These are phyloP conservation scores for Lochmaea crataegi DNA, from an alignment of 2,888 invertebrate genomes.

Conservation along the genomic window DNA sequence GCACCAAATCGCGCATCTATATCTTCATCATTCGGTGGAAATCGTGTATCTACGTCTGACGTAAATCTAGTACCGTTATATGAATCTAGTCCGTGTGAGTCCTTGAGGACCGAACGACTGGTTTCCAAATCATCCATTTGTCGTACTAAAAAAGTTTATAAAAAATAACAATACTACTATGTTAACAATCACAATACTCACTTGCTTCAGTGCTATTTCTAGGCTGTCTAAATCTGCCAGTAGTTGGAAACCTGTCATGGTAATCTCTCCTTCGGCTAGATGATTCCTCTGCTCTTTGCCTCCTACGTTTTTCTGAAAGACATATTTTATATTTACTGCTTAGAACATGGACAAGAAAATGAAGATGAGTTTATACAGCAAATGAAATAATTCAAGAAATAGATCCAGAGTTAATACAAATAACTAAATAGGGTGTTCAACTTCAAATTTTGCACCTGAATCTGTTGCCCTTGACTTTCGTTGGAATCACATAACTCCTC, in stretches of 20 bases:
- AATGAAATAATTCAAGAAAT: too few species aligned
- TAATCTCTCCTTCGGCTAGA: slow-evolving; percentile 79
- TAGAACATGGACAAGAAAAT: neutral
- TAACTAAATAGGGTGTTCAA: too few species aligned
- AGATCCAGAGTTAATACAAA: too few species aligned
- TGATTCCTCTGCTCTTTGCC: slow-evolving; percentile 85
- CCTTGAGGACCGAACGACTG: slow-evolving; percentile 81
- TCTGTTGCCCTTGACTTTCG: too few species aligned
- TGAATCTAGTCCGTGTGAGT: slow-evolving; percentile 80
- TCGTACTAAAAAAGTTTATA: slow-evolving; percentile 62
- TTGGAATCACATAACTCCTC: too few species aligned
- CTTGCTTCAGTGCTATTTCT: slow-evolving; percentile 67
- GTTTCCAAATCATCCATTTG: slow-evolving; percentile 74
- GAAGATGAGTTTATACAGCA: too few species aligned
- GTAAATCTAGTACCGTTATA: slow-evolving; percentile 67
- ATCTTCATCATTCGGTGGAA: slow-evolving; percentile 62
- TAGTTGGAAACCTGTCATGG: slow-evolving; percentile 73
- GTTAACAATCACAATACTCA: slow-evolving; percentile 49
- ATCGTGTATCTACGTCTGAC: slow-evolving; percentile 60
- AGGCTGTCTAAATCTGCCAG: slow-evolving; percentile 62
- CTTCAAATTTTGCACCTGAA: too few species aligned
- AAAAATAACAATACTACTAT: neutral
- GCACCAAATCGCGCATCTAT: slow-evolving; percentile 76
- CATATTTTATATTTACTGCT: neutral
- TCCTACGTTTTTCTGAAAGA: slow-evolving; percentile 79